These are phyloP conservation scores for Oenanthe oenanthe DNA, from an alignment of 2,113 vertebrate genomes.

Conservation along the genomic window DNA sequence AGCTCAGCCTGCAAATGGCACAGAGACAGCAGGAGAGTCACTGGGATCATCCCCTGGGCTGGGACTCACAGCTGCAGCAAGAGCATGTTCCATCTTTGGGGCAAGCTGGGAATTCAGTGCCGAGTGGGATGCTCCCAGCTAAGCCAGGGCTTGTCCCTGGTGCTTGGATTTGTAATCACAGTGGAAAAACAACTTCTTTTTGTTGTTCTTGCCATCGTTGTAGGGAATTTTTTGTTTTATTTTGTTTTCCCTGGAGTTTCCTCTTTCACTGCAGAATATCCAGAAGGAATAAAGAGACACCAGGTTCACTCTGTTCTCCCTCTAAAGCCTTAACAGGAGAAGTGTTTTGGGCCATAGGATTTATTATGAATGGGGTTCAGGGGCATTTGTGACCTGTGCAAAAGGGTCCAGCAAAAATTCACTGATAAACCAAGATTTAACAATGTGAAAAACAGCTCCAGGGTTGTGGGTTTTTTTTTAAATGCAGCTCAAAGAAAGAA, in stretches of 20 bases:
- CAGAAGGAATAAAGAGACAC: background rate
- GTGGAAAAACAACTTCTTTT: background rate
- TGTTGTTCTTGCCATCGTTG: background rate
- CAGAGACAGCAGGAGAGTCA: background rate
- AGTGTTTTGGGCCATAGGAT: background rate
- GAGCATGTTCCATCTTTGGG: background rate
- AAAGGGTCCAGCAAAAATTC: background rate
- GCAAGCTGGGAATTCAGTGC: background rate
- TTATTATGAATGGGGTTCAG: background rate
- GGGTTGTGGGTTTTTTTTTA: background rate
- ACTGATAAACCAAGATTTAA: background rate
- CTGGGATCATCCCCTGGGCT: background rate
- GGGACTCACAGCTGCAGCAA: background rate
- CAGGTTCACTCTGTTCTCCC: background rate
- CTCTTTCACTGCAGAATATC: background rate
- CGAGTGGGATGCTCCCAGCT: background rate
- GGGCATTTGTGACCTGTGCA: background rate
- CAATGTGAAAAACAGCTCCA: background rate
- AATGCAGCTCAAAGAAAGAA: conserved; percentile 2
- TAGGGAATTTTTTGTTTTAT: background rate
- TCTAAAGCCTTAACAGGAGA: background rate
- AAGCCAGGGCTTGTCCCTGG: background rate
- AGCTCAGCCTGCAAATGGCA: background rate
- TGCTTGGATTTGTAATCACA: background rate
- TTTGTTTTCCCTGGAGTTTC: background rate